Percentiles rank a stretch among this genome's conserved stretches.
These are phyloP conservation scores for Parnassius mnemosyne DNA, from an alignment of 2,888 invertebrate genomes.

Conservation along the genomic window DNA sequence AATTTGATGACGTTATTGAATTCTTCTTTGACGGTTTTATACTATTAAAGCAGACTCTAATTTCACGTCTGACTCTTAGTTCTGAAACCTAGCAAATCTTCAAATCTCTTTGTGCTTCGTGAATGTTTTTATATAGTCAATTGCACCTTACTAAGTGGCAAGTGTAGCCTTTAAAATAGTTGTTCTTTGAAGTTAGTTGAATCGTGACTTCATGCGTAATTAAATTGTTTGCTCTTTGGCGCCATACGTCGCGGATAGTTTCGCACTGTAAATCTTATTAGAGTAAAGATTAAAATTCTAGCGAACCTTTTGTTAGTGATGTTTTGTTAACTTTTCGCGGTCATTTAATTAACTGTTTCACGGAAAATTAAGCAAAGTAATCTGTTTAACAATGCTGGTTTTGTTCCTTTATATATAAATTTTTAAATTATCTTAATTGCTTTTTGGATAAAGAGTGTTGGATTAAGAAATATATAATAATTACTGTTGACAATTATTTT, in stretches of 20 bases:
- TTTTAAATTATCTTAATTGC: neutral
- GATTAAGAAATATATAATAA: too few species aligned
- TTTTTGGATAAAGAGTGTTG: too few species aligned
- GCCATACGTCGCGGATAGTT: constrained; percentile 65
- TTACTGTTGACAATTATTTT: too few species aligned
- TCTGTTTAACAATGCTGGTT: constrained; percentile 9
- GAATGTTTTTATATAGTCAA: too few species aligned
- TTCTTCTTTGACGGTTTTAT: constrained; percentile 16
- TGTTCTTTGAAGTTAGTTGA: constrained; percentile 53
- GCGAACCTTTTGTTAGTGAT: constrained; percentile 49
- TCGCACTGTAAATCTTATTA: constrained; percentile 61
- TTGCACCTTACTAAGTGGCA: neutral
- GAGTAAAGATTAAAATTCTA: constrained; percentile 53
- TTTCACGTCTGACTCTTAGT: constrained; percentile 7
- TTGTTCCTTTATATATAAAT: neutral
- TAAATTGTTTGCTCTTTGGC: constrained; percentile 68
- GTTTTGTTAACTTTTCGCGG: constrained; percentile 41
- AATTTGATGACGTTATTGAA: constrained; percentile 21
- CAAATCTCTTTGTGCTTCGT: too few species aligned
- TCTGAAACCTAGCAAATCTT: neutral
- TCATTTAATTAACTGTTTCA: constrained; percentile 49
- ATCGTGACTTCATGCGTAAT: constrained; percentile 71
- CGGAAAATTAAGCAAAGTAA: constrained; percentile 39
- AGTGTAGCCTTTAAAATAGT: constrained; percentile 14
- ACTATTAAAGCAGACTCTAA: constrained; percentile 10